Evolutionary conservation across 2,113 vertebrate species (phyloP), one percentile per base, ranked within the genome.

Genomic region (Harpagus bidentatus): DNA sequence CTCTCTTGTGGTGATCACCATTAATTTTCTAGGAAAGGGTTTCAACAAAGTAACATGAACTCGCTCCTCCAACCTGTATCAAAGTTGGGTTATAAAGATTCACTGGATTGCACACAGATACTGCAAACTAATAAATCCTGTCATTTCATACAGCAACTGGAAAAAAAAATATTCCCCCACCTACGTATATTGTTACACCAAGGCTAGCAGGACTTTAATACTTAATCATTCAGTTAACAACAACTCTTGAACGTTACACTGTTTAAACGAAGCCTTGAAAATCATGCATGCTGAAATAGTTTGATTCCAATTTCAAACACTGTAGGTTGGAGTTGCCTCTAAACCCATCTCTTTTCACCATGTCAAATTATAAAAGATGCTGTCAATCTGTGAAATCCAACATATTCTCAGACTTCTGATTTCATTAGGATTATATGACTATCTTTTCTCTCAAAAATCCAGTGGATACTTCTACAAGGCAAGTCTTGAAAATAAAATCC

Each of bases 351-450:
- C 61, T 84, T 71, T 87, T 56, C 76, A 86, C 77, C 76, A 69
- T 16, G 47, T 92, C 97, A 96, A 32, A 94, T 96, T 77, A 87
- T 43, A 91, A 86, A 97, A 93, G 76, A 95, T 84, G 76, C 84
- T 86, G 94, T 95, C 95, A 82, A 92, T 82, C 88, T 95, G 82
- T 84, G 90, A 92, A 96, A 95, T 82, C 56, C 23, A 42, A 85
- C 2, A 0, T 74, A 89, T 82, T 93, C 85, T 95, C 94, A 94
- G 90, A 82, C 93, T 96, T 97, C 95, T 77, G 62, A 90, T 69
- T 95, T 92, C 89, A 93, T 95, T 96, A 97, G 72, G 43, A 82
- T 80, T 95, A 66, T 29, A 52, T 5, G 42, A 74, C 50, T 92
- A 78, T 23, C 80, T 92, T 81, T 89, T 77, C 50, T 59, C 70